These are phyloP conservation scores for Hypselothyrea guttata DNA, from an alignment of 2,888 invertebrate species.

Conservation along the genomic window DNA sequence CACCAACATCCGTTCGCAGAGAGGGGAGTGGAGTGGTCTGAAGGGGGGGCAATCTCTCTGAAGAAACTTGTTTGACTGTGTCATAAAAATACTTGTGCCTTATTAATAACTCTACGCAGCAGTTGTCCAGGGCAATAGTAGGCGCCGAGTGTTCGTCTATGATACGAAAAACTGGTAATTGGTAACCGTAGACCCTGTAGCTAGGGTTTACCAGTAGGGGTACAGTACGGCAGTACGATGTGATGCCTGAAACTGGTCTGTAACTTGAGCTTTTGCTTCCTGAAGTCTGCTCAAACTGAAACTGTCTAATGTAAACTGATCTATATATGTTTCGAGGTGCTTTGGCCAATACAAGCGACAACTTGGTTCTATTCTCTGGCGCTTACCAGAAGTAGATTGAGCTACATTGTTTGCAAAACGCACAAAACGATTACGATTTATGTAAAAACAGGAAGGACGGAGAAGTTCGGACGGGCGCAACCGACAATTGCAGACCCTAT, in stretches of 20 bases:
- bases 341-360: no score
- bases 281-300: background rate
- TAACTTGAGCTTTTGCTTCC: constrained; percentile 11
- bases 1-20: constrained; percentile 53
- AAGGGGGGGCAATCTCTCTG: constrained; percentile 2
- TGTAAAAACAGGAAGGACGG: no score
- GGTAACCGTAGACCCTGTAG: constrained; percentile 9
- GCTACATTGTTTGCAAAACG: no score
- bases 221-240: no score
- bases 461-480: no score
- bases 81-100: constrained; percentile 65
- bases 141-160: constrained; percentile 32
- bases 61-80: constrained; percentile 46
- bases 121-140: constrained; percentile 18
- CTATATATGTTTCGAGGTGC: no score
- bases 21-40: background rate
- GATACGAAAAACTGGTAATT: constrained; percentile 17
- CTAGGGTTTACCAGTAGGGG: background rate
- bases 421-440: no score
- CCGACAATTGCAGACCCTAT: no score
- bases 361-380: no score
- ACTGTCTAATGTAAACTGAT: background rate
- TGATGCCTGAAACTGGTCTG: no score
- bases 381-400: no score
- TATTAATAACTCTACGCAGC: constrained; percentile 25